phyloP scores from a whole-genome alignment of 2,888 invertebrate genomes.

The Cheilosia soror region DNA sequence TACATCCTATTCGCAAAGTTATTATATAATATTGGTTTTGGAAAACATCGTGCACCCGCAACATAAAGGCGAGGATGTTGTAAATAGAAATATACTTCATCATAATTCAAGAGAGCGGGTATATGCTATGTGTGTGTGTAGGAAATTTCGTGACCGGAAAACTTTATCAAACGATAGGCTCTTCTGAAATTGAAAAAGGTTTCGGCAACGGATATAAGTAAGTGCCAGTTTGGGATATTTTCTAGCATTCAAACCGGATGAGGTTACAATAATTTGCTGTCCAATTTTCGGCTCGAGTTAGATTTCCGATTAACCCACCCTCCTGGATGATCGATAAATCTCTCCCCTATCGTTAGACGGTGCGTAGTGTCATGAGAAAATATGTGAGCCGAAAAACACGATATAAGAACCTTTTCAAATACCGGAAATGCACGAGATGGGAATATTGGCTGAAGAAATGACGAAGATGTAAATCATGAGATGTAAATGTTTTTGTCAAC shows the following conservation, averaged over 20 bases:
- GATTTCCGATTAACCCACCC: constrained; percentile 38
- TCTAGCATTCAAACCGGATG: constrained; percentile 32
- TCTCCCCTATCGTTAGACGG: background rate
- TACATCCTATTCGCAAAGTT: background rate
- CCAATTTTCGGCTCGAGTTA: constrained; percentile 23
- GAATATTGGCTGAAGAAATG: no score
- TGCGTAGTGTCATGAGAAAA: background rate
- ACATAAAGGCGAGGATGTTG: constrained; percentile 23
- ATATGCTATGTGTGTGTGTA: background rate
- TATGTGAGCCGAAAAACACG: background rate
- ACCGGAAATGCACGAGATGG: no score
- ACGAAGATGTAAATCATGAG: no score
- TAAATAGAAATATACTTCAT: constrained; percentile 53
- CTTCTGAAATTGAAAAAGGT: constrained; percentile 41
- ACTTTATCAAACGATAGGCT: constrained; percentile 44
- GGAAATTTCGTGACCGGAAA: constrained; percentile 53
- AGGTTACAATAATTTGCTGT: constrained; percentile 55
- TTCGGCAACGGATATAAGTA: constrained; percentile 37
- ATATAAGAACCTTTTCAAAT: no score
- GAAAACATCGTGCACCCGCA: background rate
- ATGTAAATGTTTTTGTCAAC: no score
- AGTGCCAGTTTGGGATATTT: constrained; percentile 31
- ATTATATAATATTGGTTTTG: background rate
- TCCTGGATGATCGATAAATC: constrained; percentile 12
- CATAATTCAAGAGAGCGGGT: constrained; percentile 38